Conservation (phyloP, 2,797 vertebrate genomes). For the Amazona finschi region DNA sequence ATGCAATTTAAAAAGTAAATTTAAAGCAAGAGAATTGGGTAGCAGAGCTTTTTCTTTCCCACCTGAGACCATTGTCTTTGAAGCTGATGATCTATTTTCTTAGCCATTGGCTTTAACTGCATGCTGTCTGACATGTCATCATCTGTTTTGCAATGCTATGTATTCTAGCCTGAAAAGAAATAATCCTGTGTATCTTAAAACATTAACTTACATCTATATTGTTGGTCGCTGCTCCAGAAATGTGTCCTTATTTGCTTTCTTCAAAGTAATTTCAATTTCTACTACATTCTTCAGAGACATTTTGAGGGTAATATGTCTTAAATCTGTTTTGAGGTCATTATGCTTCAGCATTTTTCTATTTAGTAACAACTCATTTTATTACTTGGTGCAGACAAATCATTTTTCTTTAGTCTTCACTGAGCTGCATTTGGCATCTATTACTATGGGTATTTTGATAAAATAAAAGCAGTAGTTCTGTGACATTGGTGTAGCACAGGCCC, state of each 20-base stretch:
- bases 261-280: conserved; percentile 16
- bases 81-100: background rate
- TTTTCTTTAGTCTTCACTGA: conserved; percentile 16
- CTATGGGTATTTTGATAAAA: background rate
- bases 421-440: background rate
- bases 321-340: conserved; percentile 40
- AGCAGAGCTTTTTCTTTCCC: background rate
- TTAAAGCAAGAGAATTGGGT: background rate
- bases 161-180: conserved; percentile 5
- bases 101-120: background rate
- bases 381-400: background rate
- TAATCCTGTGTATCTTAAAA: background rate
- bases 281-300: background rate
- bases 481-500: background rate
- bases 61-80: background rate
- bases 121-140: background rate
- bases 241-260: background rate
- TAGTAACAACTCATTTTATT: conserved; percentile 36
- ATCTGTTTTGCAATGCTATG: background rate
- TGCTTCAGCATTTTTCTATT: conserved; percentile 39
- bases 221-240: background rate
- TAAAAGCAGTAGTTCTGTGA: background rate
- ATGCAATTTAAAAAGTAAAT: background rate
- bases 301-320: conserved; percentile 31
- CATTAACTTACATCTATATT: background rate